Evolutionary conservation across 2,797 vertebrate species (phyloP).

Genomic region (Pogonophryne albipinna): DNA sequence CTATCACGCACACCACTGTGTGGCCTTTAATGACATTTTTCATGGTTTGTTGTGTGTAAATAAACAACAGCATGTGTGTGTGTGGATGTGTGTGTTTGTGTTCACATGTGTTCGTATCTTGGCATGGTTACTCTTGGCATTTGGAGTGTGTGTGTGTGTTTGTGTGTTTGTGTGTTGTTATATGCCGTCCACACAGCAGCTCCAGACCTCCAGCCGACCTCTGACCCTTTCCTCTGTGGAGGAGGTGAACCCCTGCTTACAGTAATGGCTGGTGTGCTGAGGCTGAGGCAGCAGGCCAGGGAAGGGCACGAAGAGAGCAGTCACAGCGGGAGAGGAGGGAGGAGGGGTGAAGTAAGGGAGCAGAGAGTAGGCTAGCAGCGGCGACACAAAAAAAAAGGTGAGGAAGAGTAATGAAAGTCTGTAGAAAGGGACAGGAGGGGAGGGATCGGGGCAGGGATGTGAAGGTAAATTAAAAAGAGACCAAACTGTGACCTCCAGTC

Average conservation of each 20-base stretch:
- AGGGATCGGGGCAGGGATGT: constrained; percentile 8
- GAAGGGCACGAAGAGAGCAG: constrained; percentile 60
- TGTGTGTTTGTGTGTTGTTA: constrained; percentile 11
- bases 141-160: constrained; percentile 10
- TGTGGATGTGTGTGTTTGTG: constrained; percentile 21
- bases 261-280: constrained; percentile 62
- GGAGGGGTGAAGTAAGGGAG: constrained; percentile 14
- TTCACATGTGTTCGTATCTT: constrained; percentile 35
- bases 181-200: constrained; percentile 53
- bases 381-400: constrained; percentile 32
- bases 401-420: constrained; percentile 55
- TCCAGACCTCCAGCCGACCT: constrained; percentile 67
- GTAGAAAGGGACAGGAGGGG: constrained; percentile 18
- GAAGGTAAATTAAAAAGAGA: constrained; percentile 52
- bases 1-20: constrained; percentile 80
- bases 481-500: constrained; percentile 41
- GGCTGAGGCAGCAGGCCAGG: constrained; percentile 48
- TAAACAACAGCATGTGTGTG: constrained; percentile 62
- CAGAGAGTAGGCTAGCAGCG: constrained; percentile 24
- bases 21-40: constrained; percentile 89
- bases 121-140: constrained; percentile 13
- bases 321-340: constrained; percentile 49
- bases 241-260: constrained; percentile 56
- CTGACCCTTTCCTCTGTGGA: constrained; percentile 66
- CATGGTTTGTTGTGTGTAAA: constrained; percentile 68